Conservation (phyloP, 2,113 vertebrate species). For the Elachura formosa region DNA sequence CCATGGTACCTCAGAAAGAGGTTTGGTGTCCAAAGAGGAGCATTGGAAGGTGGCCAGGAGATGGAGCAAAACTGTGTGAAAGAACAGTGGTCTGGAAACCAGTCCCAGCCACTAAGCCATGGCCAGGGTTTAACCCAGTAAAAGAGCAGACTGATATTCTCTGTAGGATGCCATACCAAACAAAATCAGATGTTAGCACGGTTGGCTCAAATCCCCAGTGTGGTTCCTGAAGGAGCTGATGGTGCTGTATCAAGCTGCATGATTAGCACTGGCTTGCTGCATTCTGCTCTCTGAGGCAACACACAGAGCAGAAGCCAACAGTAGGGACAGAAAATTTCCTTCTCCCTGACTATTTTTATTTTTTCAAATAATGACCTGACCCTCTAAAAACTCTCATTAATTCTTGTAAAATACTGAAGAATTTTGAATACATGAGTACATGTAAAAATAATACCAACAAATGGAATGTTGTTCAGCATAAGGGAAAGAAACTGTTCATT, state of each 20-base stretch:
- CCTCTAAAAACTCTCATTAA: not conserved
- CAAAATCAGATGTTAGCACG: not conserved
- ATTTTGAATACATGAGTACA: not conserved
- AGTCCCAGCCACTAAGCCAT: not conserved
- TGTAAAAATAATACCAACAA: not conserved
- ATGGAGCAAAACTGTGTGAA: not conserved
- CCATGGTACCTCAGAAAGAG: not conserved
- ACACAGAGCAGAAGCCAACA: not conserved
- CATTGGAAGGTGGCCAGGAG: not conserved
- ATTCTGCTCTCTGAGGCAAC: accelerated
- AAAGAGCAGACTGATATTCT: not conserved
- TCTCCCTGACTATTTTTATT: not conserved
- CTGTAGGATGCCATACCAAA: accelerated
- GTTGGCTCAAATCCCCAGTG: accelerated
- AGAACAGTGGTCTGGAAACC: not conserved
- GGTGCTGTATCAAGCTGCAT: not conserved
- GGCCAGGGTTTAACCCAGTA: not conserved
- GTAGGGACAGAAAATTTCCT: not conserved
- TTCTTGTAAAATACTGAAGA: not conserved
- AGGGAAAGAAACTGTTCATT: not conserved
- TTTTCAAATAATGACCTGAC: not conserved
- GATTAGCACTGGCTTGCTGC: accelerated
- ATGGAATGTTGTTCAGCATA: not conserved
- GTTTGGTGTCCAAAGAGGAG: not conserved
- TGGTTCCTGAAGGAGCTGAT: not conserved